Conservation (phyloP, 2,888 invertebrate genomes). For the Scaptomyza polygonia region DNA sequence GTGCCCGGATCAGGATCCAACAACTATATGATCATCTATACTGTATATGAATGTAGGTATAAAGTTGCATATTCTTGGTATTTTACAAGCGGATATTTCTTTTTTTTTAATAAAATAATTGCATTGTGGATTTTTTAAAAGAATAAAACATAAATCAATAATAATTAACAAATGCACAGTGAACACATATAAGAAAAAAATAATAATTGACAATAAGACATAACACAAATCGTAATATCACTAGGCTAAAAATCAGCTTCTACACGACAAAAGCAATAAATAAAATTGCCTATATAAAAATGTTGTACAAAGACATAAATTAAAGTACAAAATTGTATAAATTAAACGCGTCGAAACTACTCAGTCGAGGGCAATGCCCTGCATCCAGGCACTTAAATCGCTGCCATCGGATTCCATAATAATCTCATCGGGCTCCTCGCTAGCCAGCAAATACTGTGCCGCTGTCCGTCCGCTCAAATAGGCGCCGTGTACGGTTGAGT, state of each 20-base stretch:
- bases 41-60: conserved; percentile 2
- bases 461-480: conserved; percentile 94
- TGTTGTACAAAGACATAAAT: conserved; percentile 39
- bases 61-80: conserved; percentile 37
- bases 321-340: conserved; percentile 60
- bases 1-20: conserved; percentile 30
- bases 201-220: conserved; percentile 6
- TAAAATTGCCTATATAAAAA: conserved; percentile 6
- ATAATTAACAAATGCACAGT: conserved; percentile 61
- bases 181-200: conserved; percentile 20
- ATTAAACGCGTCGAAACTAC: conserved; percentile 28
- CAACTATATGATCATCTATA: background rate
- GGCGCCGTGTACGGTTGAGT: conserved; percentile 98
- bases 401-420: conserved; percentile 91
- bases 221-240: conserved; percentile 59
- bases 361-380: conserved; percentile 91
- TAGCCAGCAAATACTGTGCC: conserved; percentile 89
- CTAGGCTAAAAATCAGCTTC: conserved; percentile 55
- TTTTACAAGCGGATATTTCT: conserved; percentile 44
- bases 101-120: conserved; percentile 37
- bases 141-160: conserved; percentile 20
- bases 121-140: conserved; percentile 19
- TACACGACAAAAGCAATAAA: conserved; percentile 30
- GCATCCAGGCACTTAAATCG: conserved; percentile 94
- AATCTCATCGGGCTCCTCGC: conserved; percentile 88